These are phyloP conservation scores for Drosophila rufa DNA, from an alignment of 1,140 invertebrate genomes.

Conservation along the genomic window DNA sequence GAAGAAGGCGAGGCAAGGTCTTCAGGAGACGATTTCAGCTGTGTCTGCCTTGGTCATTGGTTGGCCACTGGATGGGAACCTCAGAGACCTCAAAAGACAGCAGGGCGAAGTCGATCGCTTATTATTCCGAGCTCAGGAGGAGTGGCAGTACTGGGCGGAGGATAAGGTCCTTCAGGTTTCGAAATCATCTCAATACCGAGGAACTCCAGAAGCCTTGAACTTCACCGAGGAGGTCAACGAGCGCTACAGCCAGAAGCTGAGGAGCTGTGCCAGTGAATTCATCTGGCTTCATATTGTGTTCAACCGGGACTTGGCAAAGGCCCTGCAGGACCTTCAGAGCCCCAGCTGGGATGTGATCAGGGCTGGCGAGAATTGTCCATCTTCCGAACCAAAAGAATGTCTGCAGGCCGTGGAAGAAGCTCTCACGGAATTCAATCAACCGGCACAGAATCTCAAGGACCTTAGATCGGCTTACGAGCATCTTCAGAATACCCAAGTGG, in stretches of 20 bases:
- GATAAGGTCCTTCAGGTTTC: neutral
- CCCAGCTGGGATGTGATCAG: no score
- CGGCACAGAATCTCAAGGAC: neutral
- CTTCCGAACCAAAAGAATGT: neutral
- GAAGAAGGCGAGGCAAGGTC: neutral
- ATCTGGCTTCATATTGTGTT: neutral
- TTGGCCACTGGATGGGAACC: neutral
- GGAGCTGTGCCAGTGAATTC: neutral
- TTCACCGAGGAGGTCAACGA: neutral
- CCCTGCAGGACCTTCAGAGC: neutral
- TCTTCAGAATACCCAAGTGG: neutral
- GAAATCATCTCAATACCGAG: neutral
- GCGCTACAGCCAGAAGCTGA: neutral
- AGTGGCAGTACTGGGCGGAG: conserved; percentile 1
- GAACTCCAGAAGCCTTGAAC: neutral
- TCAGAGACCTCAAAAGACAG: neutral
- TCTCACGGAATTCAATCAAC: neutral
- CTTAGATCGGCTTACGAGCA: neutral
- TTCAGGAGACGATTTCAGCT: neutral
- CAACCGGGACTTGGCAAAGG: neutral
- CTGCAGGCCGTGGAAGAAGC: neutral
- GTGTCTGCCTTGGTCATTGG: neutral
- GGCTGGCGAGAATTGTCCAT: neutral
- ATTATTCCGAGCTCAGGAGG: neutral
- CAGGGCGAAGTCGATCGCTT: conserved; percentile 1